Conservation (phyloP, 1,140 invertebrate species). For the Halotydeus destructor region DNA sequence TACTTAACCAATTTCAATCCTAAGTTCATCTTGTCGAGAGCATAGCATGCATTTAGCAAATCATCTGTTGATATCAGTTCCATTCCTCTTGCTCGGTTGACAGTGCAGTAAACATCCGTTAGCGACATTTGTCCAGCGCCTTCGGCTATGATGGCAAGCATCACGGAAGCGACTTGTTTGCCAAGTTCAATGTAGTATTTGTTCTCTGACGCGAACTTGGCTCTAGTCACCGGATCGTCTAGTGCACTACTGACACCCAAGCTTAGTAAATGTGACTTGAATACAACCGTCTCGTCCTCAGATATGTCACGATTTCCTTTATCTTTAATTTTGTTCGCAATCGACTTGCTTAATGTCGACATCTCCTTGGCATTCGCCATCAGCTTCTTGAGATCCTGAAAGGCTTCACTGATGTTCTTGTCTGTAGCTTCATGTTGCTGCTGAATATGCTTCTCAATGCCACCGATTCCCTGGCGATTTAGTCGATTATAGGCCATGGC, state of each 20-base stretch:
- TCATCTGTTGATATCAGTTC: slow-evolving; percentile 78
- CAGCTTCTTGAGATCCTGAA: slow-evolving; percentile 80
- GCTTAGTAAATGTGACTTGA: slow-evolving; percentile 87
- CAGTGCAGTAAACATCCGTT: slow-evolving; percentile 84
- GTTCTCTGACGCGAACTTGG: slow-evolving; percentile 60
- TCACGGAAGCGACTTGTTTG: slow-evolving; percentile 56
- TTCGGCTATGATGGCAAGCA: slow-evolving; percentile 60
- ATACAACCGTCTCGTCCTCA: slow-evolving; percentile 86
- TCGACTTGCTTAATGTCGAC: slow-evolving; percentile 73
- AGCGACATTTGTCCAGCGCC: slow-evolving; percentile 87
- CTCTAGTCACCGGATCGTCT: slow-evolving; percentile 81
- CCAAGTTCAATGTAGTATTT: slow-evolving; percentile 71
- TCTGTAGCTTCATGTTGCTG: slow-evolving; percentile 73
- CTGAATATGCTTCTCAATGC: slow-evolving; percentile 77
- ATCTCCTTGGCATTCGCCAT: slow-evolving; percentile 87
- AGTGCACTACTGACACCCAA: slow-evolving; percentile 46
- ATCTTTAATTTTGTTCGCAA: slow-evolving; percentile 79
- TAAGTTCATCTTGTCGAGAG: slow-evolving; percentile 34
- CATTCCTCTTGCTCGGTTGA: slow-evolving; percentile 46
- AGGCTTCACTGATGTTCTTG: slow-evolving; percentile 70
- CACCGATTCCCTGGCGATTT: slow-evolving; percentile 71
- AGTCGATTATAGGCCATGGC: slow-evolving; percentile 11
- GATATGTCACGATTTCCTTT: slow-evolving; percentile 76
- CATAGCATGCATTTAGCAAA: slow-evolving; percentile 62
- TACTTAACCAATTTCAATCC: slow-evolving; percentile 51